Evolutionary conservation across 2,113 vertebrate genomes (phyloP).

Genomic region (Halcyon senegalensis): DNA sequence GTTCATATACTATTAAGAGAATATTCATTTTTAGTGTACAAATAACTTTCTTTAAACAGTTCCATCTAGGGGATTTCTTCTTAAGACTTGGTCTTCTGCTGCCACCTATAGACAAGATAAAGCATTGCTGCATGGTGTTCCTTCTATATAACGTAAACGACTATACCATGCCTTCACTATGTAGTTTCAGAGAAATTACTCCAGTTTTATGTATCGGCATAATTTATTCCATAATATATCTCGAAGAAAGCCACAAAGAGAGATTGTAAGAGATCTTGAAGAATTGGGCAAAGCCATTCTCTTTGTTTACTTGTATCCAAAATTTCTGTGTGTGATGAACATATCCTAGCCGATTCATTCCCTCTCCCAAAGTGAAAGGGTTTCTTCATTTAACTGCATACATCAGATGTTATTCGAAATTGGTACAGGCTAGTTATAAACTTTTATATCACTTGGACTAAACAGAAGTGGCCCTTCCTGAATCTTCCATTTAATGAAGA

Average conservation of each 20-base stretch:
- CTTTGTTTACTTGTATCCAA: neutral
- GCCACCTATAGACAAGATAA: conserved; percentile 66
- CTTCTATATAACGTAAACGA: neutral
- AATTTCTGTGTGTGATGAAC: neutral
- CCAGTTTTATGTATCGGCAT: neutral
- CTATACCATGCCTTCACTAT: neutral
- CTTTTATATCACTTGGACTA: neutral
- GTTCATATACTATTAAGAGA: conserved; percentile 69
- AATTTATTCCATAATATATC: neutral
- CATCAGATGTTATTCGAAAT: neutral
- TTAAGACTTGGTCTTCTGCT: conserved; percentile 59
- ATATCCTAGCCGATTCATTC: neutral
- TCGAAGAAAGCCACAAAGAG: fast-evolving
- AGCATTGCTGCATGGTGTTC: neutral
- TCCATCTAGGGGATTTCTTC: neutral
- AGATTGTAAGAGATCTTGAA: neutral
- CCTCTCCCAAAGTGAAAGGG: neutral
- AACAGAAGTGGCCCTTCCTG: neutral
- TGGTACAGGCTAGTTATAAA: neutral
- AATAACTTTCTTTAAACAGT: conserved; percentile 62
- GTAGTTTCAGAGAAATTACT: neutral
- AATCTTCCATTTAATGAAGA: neutral
- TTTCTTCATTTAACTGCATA: neutral
- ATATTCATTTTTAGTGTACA: conserved; percentile 51
- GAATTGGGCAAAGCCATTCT: neutral